Conservation (phyloP, 2,113 vertebrate species). For the Daboia siamensis region DNA sequence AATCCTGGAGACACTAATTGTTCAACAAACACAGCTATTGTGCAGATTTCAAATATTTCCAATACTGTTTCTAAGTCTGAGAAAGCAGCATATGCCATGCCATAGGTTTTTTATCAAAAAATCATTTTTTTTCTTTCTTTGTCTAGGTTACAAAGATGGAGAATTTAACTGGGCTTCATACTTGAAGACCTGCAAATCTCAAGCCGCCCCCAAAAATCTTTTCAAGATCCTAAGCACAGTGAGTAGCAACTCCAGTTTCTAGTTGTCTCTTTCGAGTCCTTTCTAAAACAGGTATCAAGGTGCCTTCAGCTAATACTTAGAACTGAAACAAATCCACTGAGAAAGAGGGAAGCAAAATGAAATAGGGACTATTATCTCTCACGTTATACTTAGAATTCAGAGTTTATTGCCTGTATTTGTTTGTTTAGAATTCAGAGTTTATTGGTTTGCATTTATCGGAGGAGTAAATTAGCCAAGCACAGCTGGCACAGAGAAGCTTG, state of each 20-base stretch:
- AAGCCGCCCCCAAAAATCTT: constrained; percentile 85
- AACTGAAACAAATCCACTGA: not conserved
- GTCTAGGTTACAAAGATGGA: constrained; percentile 82
- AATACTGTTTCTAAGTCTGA: constrained; percentile 51
- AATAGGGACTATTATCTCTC: constrained; percentile 27
- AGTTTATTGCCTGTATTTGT: not conserved
- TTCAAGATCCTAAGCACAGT: constrained; percentile 86
- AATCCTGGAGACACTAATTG: constrained; percentile 19
- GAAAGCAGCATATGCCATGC: constrained; percentile 27
- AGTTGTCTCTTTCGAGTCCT: constrained; percentile 13
- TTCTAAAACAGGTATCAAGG: not conserved
- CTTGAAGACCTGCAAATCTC: constrained; percentile 86
- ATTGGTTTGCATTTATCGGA: not conserved
- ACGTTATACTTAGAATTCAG: not conserved
- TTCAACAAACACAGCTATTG: constrained; percentile 29
- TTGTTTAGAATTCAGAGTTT: not conserved
- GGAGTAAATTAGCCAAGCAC: not conserved
- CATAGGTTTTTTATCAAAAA: constrained; percentile 35
- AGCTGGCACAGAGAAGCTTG: not conserved
- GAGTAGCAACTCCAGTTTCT: constrained; percentile 47
- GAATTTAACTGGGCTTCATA: constrained; percentile 90
- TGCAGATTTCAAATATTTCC: constrained; percentile 46
- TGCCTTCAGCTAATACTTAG: constrained; percentile 14
- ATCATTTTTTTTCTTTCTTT: not conserved
- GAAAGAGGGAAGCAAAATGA: constrained; percentile 17